phyloP scores from a whole-genome alignment of 2,113 vertebrate genomes.

The Peucedramus taeniatus region DNA sequence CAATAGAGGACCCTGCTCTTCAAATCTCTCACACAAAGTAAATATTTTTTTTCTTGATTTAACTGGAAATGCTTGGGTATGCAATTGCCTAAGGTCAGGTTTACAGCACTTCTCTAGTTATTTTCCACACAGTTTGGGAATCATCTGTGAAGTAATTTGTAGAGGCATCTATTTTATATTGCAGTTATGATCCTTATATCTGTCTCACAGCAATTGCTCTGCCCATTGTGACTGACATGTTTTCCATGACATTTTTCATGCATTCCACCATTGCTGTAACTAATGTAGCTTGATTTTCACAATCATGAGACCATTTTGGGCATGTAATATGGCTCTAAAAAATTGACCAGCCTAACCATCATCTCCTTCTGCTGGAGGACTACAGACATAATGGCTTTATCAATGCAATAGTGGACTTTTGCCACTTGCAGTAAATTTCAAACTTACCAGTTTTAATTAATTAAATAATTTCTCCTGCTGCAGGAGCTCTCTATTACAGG shows the following conservation, averaged over 20 bases:
- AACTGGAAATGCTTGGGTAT: not conserved
- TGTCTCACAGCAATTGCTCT: not conserved
- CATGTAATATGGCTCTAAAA: slow-evolving; percentile 10
- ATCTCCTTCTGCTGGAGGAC: not conserved
- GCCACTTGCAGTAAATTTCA: slow-evolving; percentile 1
- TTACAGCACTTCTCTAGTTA: not conserved
- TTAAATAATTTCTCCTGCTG: not conserved
- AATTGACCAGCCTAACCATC: not conserved
- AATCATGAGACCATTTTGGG: not conserved
- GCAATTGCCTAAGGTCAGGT: not conserved
- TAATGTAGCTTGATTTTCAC: not conserved
- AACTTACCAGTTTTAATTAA: not conserved
- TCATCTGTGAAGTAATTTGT: not conserved
- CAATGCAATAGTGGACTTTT: not conserved
- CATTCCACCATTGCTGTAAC: not conserved
- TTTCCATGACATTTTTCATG: not conserved
- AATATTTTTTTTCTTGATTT: not conserved
- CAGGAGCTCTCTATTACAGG: not conserved
- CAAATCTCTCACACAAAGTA: not conserved
- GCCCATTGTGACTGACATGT: not conserved
- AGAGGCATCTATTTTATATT: not conserved
- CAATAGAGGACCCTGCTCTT: not conserved
- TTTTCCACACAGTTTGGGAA: not conserved
- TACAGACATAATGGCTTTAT: not conserved
- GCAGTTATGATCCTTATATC: not conserved